phyloP scores from a whole-genome alignment of 2,113 vertebrate genomes.

The Amazona guildingii region DNA sequence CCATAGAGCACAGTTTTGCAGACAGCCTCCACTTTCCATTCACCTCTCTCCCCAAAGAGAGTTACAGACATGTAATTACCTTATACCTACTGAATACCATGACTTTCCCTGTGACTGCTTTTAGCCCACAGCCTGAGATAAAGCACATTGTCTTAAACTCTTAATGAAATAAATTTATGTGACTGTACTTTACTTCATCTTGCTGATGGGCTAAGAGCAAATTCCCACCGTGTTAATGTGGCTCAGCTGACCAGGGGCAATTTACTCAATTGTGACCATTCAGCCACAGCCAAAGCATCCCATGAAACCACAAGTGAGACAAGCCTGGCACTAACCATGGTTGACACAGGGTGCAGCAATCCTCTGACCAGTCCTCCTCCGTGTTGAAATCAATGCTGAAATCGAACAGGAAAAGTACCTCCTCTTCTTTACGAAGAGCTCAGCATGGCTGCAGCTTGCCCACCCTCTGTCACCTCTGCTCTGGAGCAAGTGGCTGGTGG shows the following conservation, averaged over 20 bases:
- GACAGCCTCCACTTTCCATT: not conserved
- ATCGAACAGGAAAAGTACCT: not conserved
- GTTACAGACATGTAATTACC: not conserved
- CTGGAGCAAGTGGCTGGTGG: not conserved
- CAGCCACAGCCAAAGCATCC: not conserved
- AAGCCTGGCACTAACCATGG: not conserved
- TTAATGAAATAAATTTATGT: not conserved
- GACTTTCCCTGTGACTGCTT: not conserved
- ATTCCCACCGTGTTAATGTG: not conserved
- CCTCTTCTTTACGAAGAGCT: not conserved
- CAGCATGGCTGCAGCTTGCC: not conserved
- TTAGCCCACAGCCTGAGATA: not conserved
- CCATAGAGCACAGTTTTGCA: not conserved
- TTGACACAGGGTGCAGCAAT: not conserved
- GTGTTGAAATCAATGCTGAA: fast-evolving
- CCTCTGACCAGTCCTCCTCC: not conserved
- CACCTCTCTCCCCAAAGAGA: not conserved
- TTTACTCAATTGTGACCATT: not conserved
- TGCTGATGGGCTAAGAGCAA: not conserved
- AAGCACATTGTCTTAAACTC: not conserved
- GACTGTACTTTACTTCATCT: not conserved
- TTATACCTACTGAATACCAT: not conserved
- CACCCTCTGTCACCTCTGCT: not conserved
- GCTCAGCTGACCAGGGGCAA: not conserved
- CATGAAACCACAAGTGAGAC: not conserved